Evolutionary conservation across 2,113 vertebrate genomes (phyloP), one percentile per base, ranked within the genome.

Genomic region (Condylura cristata): DNA sequence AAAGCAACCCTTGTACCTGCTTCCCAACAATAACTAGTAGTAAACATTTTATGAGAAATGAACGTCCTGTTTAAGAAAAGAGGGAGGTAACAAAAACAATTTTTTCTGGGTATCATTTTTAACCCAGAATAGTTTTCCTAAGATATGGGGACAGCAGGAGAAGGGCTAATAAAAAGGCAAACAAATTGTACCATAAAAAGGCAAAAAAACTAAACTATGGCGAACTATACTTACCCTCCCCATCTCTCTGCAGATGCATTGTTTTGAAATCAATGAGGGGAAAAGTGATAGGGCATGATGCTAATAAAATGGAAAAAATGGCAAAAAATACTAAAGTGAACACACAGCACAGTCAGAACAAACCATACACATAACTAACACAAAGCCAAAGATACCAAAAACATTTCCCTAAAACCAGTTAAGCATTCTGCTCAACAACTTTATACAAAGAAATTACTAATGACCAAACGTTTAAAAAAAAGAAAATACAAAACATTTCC

Each of bases 201-300:
- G 93, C 97, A 96, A 96, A 93, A 98, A 98, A 98, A 98, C 98
- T 97, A 97, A 98, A 98, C 39, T 97, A 98, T 98, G 98, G 98
- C 98, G 96, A 98, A 98, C 98, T 97, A 98, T 97, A 99, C 99
- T 99, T 99, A 99, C 99, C 99, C 93, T 99, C 98, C 98, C 99
- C 99, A 99, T 99, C 99, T 98, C 98, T 99, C 98, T 99, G 99
- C 97, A 99, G 99, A 97, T 99, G 99, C 99, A 99, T 99, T 99
- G 99, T 99, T 99, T 99, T 99, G 99, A 99, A 99, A 99, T 99
- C 99, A 99, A 99, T 99, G 99, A 99, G 98, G 98, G 99, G 99
- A 92, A 99, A 99, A 99, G 99, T 99, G 98, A 98, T 98, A 98
- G 98, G 99, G 98, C 98, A 99, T 98, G 99, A 98, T 79, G 98